Evolutionary conservation across 2,797 vertebrate genomes (phyloP).

Genomic region (Manis crassicaudata): DNA sequence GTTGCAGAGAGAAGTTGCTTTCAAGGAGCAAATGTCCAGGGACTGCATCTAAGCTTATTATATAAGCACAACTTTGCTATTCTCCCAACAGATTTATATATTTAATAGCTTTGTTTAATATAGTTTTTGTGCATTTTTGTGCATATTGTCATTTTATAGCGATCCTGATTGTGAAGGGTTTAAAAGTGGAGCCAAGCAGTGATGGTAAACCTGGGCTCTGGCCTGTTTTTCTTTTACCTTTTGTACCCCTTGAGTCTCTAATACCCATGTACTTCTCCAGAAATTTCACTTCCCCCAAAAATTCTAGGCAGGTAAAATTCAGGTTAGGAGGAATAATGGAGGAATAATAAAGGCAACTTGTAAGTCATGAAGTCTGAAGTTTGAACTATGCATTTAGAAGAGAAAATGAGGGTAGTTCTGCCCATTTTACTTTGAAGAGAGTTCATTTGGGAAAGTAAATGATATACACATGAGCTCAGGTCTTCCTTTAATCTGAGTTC

Average conservation of each 20-base stretch:
- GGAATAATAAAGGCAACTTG: background rate
- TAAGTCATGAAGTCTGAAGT: background rate
- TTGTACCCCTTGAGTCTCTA: background rate
- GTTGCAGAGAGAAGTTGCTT: background rate
- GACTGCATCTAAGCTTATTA: background rate
- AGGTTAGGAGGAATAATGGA: background rate
- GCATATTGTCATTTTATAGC: background rate
- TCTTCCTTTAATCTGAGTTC: background rate
- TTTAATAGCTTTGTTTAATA: background rate
- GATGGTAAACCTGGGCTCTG: background rate
- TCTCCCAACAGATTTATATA: background rate
- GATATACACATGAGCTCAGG: background rate
- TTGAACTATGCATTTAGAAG: background rate
- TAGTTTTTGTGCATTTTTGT: slow-evolving; percentile 24
- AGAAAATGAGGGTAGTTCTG: background rate
- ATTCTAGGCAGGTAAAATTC: slow-evolving; percentile 3
- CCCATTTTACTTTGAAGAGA: background rate
- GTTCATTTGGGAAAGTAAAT: slow-evolving; percentile 16
- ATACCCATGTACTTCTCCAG: background rate
- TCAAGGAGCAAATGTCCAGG: background rate
- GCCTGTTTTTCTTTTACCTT: background rate
- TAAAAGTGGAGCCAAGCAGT: slow-evolving; percentile 1
- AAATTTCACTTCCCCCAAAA: background rate
- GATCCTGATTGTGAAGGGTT: background rate
- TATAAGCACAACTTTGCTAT: background rate